A percentile compares a stretch with the other conserved stretches of the same genome.
phyloP scores from a whole-genome alignment of 1,140 invertebrate genomes.

The Trachelipus rathkii region DNA sequence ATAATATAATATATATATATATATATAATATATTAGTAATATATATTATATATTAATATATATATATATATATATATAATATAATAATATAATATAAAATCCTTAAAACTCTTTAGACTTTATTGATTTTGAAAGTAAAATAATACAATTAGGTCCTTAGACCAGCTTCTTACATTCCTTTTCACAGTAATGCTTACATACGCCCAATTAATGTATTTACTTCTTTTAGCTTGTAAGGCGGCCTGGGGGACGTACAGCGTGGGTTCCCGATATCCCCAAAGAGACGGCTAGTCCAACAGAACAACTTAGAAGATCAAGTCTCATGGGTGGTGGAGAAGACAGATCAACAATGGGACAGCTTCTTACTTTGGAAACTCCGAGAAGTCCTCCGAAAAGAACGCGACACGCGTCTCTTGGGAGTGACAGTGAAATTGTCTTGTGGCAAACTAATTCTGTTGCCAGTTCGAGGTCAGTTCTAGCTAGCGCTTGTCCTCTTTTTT shows the following conservation, averaged over 20 bases:
- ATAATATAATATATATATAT: no score
- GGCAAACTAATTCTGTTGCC: conserved; percentile 26
- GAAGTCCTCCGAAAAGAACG: conserved; percentile 22
- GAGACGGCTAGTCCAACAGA: not conserved
- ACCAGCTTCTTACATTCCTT: no score
- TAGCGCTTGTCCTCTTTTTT: no score
- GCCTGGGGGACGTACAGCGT: conserved; percentile 41
- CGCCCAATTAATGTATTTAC: not conserved
- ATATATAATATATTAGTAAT: no score
- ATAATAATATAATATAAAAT: no score
- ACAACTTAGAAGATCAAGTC: not conserved
- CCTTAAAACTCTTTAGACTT: no score
- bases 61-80: no score
- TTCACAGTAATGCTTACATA: no score
- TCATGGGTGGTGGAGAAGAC: not conserved
- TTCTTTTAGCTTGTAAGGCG: conserved; percentile 35
- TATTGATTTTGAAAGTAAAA: no score
- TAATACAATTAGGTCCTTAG: no score
- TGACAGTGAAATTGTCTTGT: conserved; percentile 32
- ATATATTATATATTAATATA: no score
- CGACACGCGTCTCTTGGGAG: conserved; percentile 34
- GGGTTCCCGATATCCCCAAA: conserved; percentile 33
- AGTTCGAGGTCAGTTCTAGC: not conserved
- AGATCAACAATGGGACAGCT: not conserved
- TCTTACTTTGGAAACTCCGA: not conserved